These are phyloP conservation scores for Ectropis crepuscularia DNA, from an alignment of 2,888 invertebrate species.

Conservation along the genomic window DNA sequence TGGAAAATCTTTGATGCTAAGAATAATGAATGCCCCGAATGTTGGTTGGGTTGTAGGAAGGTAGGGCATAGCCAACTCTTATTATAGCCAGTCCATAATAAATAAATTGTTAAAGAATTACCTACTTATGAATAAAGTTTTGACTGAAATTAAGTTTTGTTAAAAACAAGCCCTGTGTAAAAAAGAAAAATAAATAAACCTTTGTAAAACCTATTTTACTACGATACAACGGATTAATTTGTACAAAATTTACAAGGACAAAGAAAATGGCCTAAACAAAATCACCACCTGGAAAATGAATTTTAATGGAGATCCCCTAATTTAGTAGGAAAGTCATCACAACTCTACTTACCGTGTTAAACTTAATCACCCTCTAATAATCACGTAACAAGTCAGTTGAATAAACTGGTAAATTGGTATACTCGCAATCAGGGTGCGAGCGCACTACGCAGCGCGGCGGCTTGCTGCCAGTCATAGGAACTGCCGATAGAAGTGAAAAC, in stretches of 20 bases:
- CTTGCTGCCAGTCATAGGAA: too few relatives aligned
- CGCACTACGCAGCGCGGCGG: slow-evolving; percentile 1
- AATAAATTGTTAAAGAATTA: too few relatives aligned
- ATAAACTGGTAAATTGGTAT: slow-evolving; percentile 62
- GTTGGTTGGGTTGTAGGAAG: too few relatives aligned
- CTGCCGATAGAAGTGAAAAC: too few relatives aligned
- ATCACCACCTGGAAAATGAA: slow-evolving; percentile 5
- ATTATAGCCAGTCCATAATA: too few relatives aligned
- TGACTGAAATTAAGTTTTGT: too few relatives aligned
- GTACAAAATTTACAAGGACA: not conserved
- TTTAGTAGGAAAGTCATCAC: slow-evolving; percentile 17
- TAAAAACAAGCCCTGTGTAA: too few relatives aligned
- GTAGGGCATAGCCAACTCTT: too few relatives aligned
- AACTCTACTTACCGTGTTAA: slow-evolving; percentile 39
- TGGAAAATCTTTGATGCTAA: slow-evolving; percentile 7
- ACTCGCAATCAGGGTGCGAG: slow-evolving; percentile 31
- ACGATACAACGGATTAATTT: too few relatives aligned
- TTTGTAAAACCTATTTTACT: too few relatives aligned
- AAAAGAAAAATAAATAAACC: too few relatives aligned
- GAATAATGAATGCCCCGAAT: slow-evolving; percentile 1
- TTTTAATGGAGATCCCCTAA: slow-evolving; percentile 3
- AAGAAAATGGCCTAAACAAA: not conserved
- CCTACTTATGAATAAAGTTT: too few relatives aligned
- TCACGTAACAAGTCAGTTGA: slow-evolving; percentile 63
- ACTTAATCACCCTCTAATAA: slow-evolving; percentile 59